Evolutionary conservation across 2,888 invertebrate species (phyloP), one percentile per base, ranked within the genome.

Genomic region (Iselma pallidipennis): DNA sequence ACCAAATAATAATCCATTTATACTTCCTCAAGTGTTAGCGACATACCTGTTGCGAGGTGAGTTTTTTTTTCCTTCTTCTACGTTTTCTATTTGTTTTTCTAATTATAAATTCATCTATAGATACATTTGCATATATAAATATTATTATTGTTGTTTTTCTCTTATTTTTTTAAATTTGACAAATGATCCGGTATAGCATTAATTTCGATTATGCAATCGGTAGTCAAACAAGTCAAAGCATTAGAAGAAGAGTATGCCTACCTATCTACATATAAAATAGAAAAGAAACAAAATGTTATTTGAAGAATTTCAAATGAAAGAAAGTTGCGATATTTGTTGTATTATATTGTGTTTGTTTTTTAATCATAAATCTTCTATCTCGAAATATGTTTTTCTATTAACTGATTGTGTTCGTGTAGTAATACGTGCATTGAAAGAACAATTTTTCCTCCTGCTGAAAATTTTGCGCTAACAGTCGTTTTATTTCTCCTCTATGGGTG

Each of bases 31-130:
- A 77, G 83, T 88, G 82, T 82, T 88, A 72, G 86, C 87, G 66
- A 86, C 88, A 71, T 87, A 86, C 82, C 83, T 88, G 78, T 83
- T 88, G 73, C 84, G 85, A 87, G 88, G 88, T 88, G 83, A 83
- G 78, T 57, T 61, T 48, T 50, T 9, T 45, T 25, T 25, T 25
- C 6, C 6, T 6, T 25, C 3, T 25, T 45, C 21, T 45, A 4
- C 10, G 19, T 0, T 45, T 4, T 45, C 9, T 45, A 12, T 45
- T 19, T 37, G 37, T 33, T 14, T 33, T 33, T 14, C 14, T 33
- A 12, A 29, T 29, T 29, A 29, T 29, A 29, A 10, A 29, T 29
- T 29, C 12, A 29, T 29, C 12, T 2, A 12, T 33, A 33, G 3
- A 25, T 14, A 33, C n/a, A 33, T 33, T 33, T 33, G 4, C 33